A percentile compares a stretch with the other conserved stretches of the same genome.
These are phyloP conservation scores for Sebastes fasciatus DNA, from an alignment of 2,113 vertebrate genomes.

Conservation along the genomic window DNA sequence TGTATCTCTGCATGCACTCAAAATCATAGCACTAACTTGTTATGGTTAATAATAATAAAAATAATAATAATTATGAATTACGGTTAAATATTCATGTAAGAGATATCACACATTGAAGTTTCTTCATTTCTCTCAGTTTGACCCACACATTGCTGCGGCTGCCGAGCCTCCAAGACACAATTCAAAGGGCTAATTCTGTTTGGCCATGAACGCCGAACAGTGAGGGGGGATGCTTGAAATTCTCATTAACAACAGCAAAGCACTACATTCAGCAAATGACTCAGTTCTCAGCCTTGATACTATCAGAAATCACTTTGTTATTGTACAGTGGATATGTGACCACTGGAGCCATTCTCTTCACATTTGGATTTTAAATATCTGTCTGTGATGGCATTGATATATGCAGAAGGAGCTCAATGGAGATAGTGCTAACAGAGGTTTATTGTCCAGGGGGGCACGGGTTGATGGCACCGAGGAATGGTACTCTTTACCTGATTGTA, in stretches of 20 bases:
- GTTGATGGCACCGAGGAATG: background rate
- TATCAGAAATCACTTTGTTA: background rate
- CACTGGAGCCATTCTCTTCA: background rate
- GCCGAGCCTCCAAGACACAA: background rate
- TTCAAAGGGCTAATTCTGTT: conserved; percentile 34
- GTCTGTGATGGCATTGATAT: background rate
- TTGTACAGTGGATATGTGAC: background rate
- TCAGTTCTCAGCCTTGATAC: conserved; percentile 15
- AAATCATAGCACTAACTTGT: background rate
- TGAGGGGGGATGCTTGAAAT: conserved; percentile 10
- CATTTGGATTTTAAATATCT: background rate
- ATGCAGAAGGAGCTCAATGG: background rate
- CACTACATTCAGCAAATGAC: conserved; percentile 8
- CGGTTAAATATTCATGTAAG: conserved; percentile 37
- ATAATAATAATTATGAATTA: background rate
- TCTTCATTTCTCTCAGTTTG: background rate
- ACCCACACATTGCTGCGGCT: conserved; percentile 31
- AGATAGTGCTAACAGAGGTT: background rate
- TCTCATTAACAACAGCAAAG: conserved; percentile 26
- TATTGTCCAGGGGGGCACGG: background rate
- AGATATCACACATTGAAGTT: background rate
- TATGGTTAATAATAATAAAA: background rate
- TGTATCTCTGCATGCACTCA: background rate
- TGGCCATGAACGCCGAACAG: conserved; percentile 40
- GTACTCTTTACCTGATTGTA: background rate